phyloP scores from a whole-genome alignment of 2,888 invertebrate species.

The Cheilosia vernalis region DNA sequence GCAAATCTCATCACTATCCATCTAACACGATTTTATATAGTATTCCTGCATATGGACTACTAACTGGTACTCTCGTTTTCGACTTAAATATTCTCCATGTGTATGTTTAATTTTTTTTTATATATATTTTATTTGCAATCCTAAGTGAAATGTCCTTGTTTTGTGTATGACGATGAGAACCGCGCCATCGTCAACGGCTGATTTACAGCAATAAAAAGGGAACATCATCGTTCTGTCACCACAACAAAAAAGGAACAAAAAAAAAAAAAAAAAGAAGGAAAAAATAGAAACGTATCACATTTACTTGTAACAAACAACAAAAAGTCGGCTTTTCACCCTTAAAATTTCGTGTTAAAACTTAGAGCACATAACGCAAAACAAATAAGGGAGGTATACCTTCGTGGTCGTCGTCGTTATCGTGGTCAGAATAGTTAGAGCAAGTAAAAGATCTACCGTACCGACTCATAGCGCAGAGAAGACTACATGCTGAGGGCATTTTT shows the following conservation, averaged over 20 bases:
- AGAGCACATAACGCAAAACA: slow-evolving; percentile 24
- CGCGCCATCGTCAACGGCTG: slow-evolving; percentile 40
- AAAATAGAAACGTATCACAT: not conserved
- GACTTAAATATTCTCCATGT: not conserved
- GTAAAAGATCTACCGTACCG: slow-evolving; percentile 71
- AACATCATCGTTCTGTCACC: slow-evolving; percentile 16
- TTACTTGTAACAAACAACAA: slow-evolving; percentile 25
- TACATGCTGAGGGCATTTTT: slow-evolving; percentile 42
- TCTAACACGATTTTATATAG: not conserved
- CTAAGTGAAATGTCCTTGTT: slow-evolving; percentile 31
- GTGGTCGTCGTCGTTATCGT: slow-evolving; percentile 62
- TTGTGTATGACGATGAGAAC: slow-evolving; percentile 4
- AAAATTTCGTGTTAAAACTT: slow-evolving; percentile 5
- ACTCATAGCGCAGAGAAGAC: slow-evolving; percentile 72
- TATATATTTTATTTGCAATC: not conserved
- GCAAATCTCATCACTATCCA: slow-evolving; percentile 16
- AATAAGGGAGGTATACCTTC: slow-evolving; percentile 50
- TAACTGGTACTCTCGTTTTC: not conserved
- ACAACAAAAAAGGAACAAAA: slow-evolving; percentile 1
- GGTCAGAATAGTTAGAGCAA: slow-evolving; percentile 64
- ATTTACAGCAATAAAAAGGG: slow-evolving; percentile 17
- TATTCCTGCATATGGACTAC: slow-evolving; percentile 3
- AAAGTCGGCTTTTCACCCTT: slow-evolving; percentile 44
- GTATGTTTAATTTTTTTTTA: not conserved
- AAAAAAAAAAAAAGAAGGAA: not conserved